phyloP scores from a whole-genome alignment of 2,113 vertebrate species.

The Hipposideros armiger region DNA sequence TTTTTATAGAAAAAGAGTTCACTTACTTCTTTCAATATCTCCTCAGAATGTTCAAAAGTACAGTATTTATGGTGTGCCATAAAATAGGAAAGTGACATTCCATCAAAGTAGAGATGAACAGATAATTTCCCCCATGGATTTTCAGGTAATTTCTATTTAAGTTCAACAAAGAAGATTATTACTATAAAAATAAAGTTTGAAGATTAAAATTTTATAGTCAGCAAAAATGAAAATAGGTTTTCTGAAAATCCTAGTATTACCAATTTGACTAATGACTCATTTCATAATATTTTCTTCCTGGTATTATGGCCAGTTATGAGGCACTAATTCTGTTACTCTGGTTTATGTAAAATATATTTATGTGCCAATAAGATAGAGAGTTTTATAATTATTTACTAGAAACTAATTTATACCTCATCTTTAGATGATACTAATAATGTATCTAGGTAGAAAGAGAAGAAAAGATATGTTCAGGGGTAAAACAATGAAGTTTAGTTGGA shows the following conservation, averaged over 20 bases:
- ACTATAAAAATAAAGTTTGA: constrained; percentile 38
- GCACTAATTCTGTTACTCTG: neutral
- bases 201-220: constrained; percentile 43
- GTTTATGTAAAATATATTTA: constrained; percentile 35
- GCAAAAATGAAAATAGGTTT: neutral
- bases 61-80: constrained; percentile 91
- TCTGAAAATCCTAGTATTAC: constrained; percentile 8
- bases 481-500: constrained; percentile 5
- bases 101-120: constrained; percentile 90
- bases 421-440: constrained; percentile 41
- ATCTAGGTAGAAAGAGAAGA: constrained; percentile 27
- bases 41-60: constrained; percentile 79
- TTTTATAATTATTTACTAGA: constrained; percentile 19
- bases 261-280: neutral
- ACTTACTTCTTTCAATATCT: constrained; percentile 81
- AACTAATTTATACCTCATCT: neutral
- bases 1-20: constrained; percentile 59
- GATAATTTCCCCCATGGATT: constrained; percentile 86
- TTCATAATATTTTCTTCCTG: constrained; percentile 15
- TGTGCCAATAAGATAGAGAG: neutral
- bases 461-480: neutral
- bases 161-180: constrained; percentile 65
- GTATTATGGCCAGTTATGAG: neutral
- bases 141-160: constrained; percentile 89
- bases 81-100: constrained; percentile 91